These are phyloP conservation scores for Epinotia ramella DNA, from an alignment of 2,888 invertebrate species.

Conservation along the genomic window DNA sequence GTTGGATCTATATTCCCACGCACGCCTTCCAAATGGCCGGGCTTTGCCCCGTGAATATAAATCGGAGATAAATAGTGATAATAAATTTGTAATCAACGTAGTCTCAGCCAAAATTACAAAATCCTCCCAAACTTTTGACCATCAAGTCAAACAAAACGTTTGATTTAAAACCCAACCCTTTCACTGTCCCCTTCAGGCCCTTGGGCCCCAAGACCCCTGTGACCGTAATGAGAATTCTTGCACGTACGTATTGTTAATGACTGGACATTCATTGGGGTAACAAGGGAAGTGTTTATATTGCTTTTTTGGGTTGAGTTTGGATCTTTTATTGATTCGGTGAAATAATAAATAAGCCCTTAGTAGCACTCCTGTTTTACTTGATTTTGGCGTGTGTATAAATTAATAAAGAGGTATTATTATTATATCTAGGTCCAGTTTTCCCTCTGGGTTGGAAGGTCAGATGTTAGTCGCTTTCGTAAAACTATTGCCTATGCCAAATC, in stretches of 20 bases:
- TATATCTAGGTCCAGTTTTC: too few relatives aligned
- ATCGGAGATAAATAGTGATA: too few relatives aligned
- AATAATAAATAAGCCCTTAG: neutral
- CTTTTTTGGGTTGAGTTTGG: slow-evolving; percentile 30
- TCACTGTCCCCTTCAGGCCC: slow-evolving; percentile 39
- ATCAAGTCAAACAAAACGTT: slow-evolving; percentile 34
- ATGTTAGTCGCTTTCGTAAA: too few relatives aligned
- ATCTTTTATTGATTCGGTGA: slow-evolving; percentile 20
- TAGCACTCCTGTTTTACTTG: neutral
- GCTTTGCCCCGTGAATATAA: too few relatives aligned
- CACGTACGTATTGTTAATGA: slow-evolving; percentile 60
- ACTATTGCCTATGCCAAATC: too few relatives aligned
- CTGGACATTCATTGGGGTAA: slow-evolving; percentile 55
- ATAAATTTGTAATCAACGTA: too few relatives aligned
- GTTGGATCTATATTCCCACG: too few relatives aligned
- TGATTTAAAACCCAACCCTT: slow-evolving; percentile 35
- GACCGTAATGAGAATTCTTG: slow-evolving; percentile 68
- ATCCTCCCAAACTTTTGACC: slow-evolving; percentile 18
- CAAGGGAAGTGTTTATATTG: slow-evolving; percentile 41
- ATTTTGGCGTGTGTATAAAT: neutral
- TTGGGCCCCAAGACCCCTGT: slow-evolving; percentile 43
- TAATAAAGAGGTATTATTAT: too few relatives aligned
- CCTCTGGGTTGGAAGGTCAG: too few relatives aligned
- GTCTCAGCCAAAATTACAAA: slow-evolving; percentile 5
- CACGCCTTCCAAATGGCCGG: too few relatives aligned